Percentiles rank a stretch among this genome's conserved stretches.
Evolutionary conservation across 1,140 invertebrate genomes (phyloP).

Genomic region (Muscidifurax raptorellus): DNA sequence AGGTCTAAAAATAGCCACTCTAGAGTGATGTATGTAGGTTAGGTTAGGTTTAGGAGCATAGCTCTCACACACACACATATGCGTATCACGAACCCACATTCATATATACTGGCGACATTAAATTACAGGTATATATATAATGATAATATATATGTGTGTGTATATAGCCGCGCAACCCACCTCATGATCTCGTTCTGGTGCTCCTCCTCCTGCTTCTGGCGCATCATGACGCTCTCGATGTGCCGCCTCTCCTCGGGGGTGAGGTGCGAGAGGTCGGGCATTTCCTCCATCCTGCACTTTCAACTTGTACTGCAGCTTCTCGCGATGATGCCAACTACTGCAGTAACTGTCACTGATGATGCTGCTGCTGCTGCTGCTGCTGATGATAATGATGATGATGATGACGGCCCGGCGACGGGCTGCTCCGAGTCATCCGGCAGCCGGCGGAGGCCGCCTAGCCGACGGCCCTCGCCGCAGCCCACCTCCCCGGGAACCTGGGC

Average conservation of each 20-base stretch:
- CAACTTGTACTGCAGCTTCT: background rate
- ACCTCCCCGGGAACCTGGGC: background rate
- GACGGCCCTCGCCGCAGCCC: conserved; percentile 33
- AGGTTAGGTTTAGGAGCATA: too few species aligned
- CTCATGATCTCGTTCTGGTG: conserved; percentile 96
- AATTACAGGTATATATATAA: background rate
- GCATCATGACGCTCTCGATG: conserved; percentile 96
- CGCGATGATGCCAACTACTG: conserved; percentile 58
- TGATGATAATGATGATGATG: background rate
- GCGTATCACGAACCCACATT: too few species aligned
- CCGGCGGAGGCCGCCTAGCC: conserved; percentile 56
- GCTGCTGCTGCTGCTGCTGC: background rate
- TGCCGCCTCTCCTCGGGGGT: conserved; percentile 97
- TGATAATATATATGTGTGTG: background rate
- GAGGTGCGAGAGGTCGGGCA: conserved; percentile 98
- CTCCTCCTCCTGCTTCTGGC: conserved; percentile 97
- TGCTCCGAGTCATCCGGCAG: conserved; percentile 71
- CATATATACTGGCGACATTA: too few species aligned
- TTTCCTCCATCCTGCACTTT: conserved; percentile 80
- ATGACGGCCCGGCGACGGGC: conserved; percentile 31
- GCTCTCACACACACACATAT: too few species aligned
- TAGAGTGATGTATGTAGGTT: too few species aligned
- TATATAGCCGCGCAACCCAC: conserved; percentile 72
- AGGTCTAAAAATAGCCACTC: too few species aligned
- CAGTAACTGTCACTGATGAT: background rate